Percentiles rank a stretch among this genome's conserved stretches.
Evolutionary conservation across 2,113 vertebrate species (phyloP).

Genomic region (Gadus chalcogrammus): DNA sequence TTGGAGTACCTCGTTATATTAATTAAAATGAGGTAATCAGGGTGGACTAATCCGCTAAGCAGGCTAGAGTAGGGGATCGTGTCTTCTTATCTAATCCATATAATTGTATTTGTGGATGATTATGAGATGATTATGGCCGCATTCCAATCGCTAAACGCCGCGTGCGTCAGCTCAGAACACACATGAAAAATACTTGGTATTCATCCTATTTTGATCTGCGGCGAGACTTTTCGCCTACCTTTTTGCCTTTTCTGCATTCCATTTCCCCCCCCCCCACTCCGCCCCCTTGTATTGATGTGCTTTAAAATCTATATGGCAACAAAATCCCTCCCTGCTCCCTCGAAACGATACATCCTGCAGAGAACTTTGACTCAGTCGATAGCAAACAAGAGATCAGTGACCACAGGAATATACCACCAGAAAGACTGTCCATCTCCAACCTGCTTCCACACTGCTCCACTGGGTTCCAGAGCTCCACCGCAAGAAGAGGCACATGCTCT

Average conservation of each 20-base stretch:
- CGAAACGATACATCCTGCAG: slow-evolving; percentile 53
- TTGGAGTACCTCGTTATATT: slow-evolving; percentile 47
- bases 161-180: slow-evolving; percentile 47
- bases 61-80: slow-evolving; percentile 66
- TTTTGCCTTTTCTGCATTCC: slow-evolving; percentile 18
- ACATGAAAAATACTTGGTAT: slow-evolving; percentile 17
- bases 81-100: slow-evolving; percentile 60
- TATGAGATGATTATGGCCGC: slow-evolving; percentile 53
- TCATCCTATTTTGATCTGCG: not conserved
- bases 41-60: slow-evolving; percentile 67
- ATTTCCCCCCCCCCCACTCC: slow-evolving; percentile 16
- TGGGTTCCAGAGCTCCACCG: no score
- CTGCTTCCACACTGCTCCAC: slow-evolving; percentile 10
- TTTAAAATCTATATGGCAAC: slow-evolving; percentile 35
- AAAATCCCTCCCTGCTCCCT: slow-evolving; percentile 17
- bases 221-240: slow-evolving; percentile 15
- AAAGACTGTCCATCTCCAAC: slow-evolving; percentile 34
- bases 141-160: not conserved
- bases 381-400: slow-evolving; percentile 36
- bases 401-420: slow-evolving; percentile 30
- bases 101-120: slow-evolving; percentile 64
- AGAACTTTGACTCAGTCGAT: slow-evolving; percentile 47
- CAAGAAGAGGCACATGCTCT: not conserved
- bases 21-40: slow-evolving; percentile 70
- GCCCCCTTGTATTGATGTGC: slow-evolving; percentile 58